phyloP scores from a whole-genome alignment of 2,113 vertebrate genomes.

The Pseudolaguvia tuberculata region DNA sequence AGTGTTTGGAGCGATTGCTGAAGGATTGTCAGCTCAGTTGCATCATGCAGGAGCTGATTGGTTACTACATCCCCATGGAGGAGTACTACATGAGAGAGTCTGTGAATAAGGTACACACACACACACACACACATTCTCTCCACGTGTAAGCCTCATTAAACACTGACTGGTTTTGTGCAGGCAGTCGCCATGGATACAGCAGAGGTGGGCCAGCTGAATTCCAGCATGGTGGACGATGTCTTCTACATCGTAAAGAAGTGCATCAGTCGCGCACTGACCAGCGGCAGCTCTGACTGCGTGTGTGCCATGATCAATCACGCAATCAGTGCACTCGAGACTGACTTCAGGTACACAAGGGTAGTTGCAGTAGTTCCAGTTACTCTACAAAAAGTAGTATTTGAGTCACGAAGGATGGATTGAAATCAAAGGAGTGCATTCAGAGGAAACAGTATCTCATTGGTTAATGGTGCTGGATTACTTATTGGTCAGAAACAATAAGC shows the following conservation, averaged over 20 bases:
- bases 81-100: slow-evolving; percentile 98
- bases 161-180: slow-evolving; percentile 57
- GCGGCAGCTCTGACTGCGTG: slow-evolving; percentile 94
- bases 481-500: too few relatives aligned
- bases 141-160: not conserved
- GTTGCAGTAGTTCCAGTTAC: not conserved
- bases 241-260: slow-evolving; percentile 99
- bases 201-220: slow-evolving; percentile 91
- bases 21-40: slow-evolving; percentile 88
- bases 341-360: slow-evolving; percentile 95
- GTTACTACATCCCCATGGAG: slow-evolving; percentile 97
- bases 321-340: slow-evolving; percentile 86
- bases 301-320: slow-evolving; percentile 99
- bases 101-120: slow-evolving; percentile 83
- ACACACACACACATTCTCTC: not conserved
- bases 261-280: slow-evolving; percentile 90
- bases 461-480: too few relatives aligned
- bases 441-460: too few relatives aligned
- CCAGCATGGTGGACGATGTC: slow-evolving; percentile 98
- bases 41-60: slow-evolving; percentile 95
- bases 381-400: too few relatives aligned
- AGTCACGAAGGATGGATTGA: too few relatives aligned
- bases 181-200: slow-evolving; percentile 90
- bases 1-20: slow-evolving; percentile 85
- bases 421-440: too few relatives aligned